Percentiles rank a stretch among this genome's conserved stretches.
phyloP scores from a whole-genome alignment of 2,888 invertebrate species.

The Meiosimyza platycephala region DNA sequence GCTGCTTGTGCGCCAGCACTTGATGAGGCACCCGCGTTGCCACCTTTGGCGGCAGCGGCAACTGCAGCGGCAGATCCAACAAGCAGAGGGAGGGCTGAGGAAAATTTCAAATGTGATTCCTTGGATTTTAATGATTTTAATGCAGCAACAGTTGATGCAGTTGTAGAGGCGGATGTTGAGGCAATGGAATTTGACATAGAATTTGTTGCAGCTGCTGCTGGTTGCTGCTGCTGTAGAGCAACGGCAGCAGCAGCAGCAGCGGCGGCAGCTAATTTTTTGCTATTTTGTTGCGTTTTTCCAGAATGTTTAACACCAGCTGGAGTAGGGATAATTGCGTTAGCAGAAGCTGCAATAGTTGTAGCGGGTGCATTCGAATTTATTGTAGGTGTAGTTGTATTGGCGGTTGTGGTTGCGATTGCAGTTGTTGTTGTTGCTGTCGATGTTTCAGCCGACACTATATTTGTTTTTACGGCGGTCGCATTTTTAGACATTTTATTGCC shows the following conservation, averaged over 20 bases:
- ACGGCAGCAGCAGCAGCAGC: constrained; percentile 39
- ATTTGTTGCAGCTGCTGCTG: constrained; percentile 38
- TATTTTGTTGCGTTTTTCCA: constrained; percentile 38
- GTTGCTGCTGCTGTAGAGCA: constrained; percentile 46
- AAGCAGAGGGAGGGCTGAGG: constrained; percentile 54
- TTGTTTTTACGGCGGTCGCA: constrained; percentile 45
- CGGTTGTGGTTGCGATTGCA: constrained; percentile 43
- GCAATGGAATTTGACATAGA: constrained; percentile 30
- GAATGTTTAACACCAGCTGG: constrained; percentile 40
- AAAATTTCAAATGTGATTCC: constrained; percentile 58
- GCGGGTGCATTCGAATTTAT: constrained; percentile 42
- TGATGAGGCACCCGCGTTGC: constrained; percentile 45
- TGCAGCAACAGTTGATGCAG: constrained; percentile 39
- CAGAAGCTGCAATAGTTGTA: constrained; percentile 41
- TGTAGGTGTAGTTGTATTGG: constrained; percentile 41
- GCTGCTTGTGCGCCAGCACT: constrained; percentile 48
- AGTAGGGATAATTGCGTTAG: constrained; percentile 50
- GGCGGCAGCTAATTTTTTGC: constrained; percentile 37
- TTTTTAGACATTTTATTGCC: constrained; percentile 60
- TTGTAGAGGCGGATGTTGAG: constrained; percentile 45
- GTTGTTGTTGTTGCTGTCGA: constrained; percentile 37
- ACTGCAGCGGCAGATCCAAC: constrained; percentile 61
- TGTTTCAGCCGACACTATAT: constrained; percentile 41
- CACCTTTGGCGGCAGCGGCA: constrained; percentile 56
- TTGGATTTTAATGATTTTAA: constrained; percentile 48